Evolutionary conservation across 1,140 invertebrate species (phyloP).

Genomic region (Arion vulgaris): DNA sequence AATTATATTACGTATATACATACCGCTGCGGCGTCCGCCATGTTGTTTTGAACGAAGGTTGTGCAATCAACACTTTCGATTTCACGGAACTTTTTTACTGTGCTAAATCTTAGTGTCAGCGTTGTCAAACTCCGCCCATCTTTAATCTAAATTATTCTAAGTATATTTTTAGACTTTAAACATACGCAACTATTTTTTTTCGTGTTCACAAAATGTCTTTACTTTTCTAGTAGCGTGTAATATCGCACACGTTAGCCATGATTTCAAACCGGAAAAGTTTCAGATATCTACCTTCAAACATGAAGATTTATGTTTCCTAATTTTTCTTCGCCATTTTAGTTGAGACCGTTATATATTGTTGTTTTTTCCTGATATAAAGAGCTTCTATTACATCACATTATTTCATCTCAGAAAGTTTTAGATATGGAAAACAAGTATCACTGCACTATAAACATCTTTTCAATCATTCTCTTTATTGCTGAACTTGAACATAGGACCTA

Average conservation of each 20-base stretch:
- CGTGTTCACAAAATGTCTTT: neutral
- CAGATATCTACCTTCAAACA: neutral
- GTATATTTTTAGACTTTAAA: neutral
- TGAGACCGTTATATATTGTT: too few species aligned
- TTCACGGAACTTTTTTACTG: neutral
- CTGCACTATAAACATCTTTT: too few species aligned
- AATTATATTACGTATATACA: neutral
- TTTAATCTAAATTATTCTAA: too few species aligned
- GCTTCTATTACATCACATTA: too few species aligned
- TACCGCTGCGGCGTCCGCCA: neutral
- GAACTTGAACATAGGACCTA: too few species aligned
- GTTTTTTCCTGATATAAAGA: too few species aligned
- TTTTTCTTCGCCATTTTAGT: neutral
- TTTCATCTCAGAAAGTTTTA: too few species aligned
- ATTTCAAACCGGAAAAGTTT: neutral
- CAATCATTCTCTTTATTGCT: too few species aligned
- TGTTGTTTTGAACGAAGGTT: neutral
- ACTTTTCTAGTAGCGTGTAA: neutral
- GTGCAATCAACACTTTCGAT: slow-evolving; percentile 29
- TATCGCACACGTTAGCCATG: neutral
- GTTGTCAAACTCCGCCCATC: slow-evolving; percentile 42
- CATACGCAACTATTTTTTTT: neutral
- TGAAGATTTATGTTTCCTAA: neutral
- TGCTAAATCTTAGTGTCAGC: too few species aligned
- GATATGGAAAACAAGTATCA: too few species aligned